Evolutionary conservation across 2,888 invertebrate species (phyloP), one percentile per base, ranked within the genome.

Genomic region (Brachyptera putata): DNA sequence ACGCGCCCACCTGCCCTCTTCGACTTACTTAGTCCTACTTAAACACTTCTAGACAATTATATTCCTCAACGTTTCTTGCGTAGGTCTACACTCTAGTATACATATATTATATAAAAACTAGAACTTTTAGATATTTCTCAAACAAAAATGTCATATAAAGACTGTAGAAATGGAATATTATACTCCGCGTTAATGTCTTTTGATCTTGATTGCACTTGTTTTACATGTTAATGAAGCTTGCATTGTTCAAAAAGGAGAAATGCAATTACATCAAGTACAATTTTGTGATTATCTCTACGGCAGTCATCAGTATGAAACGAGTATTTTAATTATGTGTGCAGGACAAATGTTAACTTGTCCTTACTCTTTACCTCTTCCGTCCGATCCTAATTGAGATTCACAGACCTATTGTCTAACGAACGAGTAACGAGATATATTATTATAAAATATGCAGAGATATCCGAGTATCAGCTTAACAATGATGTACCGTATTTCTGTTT

Each of bases 1-100:
- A 53, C 36, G 36, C 53, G 36, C 53, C 36, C 53, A 36, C 53
- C 53, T 36, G 36, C 53, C 53, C 18, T 18, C 53, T 16, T 16
- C 46, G 46, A 46, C 46, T 46, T 41, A 41, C n/a, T n/a, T 30
- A 30, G 30, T 30, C 30, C 30, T 11, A 11, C n/a, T n/a, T n/a
- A n/a, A n/a, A n/a, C n/a, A n/a, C n/a, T n/a, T n/a, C n/a, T n/a
- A n/a, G n/a, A n/a, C n/a, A n/a, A n/a, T n/a, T n/a, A n/a, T n/a
- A n/a, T n/a, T n/a, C n/a, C n/a, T n/a, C n/a, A n/a, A n/a, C n/a
- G n/a, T n/a, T n/a, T n/a, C n/a, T n/a, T n/a, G n/a, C n/a, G n/a
- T n/a, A n/a, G n/a, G n/a, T n/a, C n/a, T n/a, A n/a, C n/a, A n/a
- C n/a, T n/a, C n/a, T n/a, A n/a, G n/a, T n/a, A n/a, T n/a, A n/a